A percentile compares a stretch with the other conserved stretches of the same genome.
Conservation (phyloP, 2,113 vertebrate genomes). For the Phylloscopus whistleri region DNA sequence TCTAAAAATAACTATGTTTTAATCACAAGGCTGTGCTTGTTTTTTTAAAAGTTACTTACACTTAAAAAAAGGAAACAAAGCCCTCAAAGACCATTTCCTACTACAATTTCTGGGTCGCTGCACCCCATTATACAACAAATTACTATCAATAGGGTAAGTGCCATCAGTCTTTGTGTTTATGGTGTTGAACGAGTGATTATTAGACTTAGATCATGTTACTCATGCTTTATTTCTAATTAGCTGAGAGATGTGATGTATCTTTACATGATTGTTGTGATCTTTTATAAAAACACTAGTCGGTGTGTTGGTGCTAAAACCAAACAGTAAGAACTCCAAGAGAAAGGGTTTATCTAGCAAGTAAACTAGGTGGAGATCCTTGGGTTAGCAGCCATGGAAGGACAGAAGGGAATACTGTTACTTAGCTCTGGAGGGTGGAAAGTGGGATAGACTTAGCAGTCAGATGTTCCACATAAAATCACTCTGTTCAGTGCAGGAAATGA, state of each 20-base stretch:
- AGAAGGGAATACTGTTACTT: background rate
- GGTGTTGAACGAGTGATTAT: background rate
- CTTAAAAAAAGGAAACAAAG: background rate
- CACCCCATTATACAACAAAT: background rate
- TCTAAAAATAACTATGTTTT: background rate
- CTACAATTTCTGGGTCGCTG: background rate
- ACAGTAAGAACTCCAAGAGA: background rate
- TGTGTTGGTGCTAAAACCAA: background rate
- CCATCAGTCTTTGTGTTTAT: background rate
- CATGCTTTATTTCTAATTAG: background rate
- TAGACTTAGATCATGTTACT: background rate
- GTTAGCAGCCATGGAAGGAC: background rate
- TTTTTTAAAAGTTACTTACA: background rate
- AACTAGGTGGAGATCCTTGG: background rate
- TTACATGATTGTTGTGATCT: background rate
- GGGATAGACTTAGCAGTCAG: background rate
- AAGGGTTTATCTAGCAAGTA: background rate
- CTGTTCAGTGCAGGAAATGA: slow-evolving; percentile 2
- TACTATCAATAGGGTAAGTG: background rate
- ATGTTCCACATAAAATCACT: background rate
- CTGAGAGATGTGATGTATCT: background rate
- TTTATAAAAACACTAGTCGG: background rate
- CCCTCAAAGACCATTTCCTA: background rate
- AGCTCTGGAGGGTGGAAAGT: background rate
- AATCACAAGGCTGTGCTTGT: background rate